These are phyloP conservation scores for Lasaia peninsularis DNA, from an alignment of 1,140 invertebrate species.

Conservation along the genomic window DNA sequence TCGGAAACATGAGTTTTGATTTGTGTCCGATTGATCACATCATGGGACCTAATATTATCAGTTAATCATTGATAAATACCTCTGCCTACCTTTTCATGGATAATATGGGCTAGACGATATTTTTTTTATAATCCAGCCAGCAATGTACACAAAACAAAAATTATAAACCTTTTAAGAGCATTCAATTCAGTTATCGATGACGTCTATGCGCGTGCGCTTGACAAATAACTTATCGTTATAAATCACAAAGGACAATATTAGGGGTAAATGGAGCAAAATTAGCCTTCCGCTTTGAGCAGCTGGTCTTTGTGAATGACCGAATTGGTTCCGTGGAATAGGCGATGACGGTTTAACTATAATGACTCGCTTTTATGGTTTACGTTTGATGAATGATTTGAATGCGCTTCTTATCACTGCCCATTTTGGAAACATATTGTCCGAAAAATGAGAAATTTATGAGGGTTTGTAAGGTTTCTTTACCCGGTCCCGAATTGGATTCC, in stretches of 20 bases:
- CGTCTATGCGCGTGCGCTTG: slow-evolving; percentile 29
- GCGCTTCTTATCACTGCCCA: no score
- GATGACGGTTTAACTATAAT: slow-evolving; percentile 35
- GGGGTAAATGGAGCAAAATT: slow-evolving; percentile 40
- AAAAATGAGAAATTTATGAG: no score
- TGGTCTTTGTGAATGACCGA: slow-evolving; percentile 37
- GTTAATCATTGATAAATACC: no score
- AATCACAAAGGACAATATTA: slow-evolving; percentile 46
- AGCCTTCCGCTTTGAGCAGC: slow-evolving; percentile 37
- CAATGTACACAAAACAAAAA: slow-evolving; percentile 1
- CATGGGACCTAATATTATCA: no score
- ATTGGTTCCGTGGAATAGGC: slow-evolving; percentile 37
- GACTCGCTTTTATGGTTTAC: slow-evolving; percentile 12
- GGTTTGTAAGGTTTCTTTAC: no score
- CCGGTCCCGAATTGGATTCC: no score
- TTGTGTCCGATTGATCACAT: no score
- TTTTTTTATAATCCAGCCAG: no score
- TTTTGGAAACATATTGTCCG: no score
- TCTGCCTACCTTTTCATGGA: no score
- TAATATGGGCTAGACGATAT: no score
- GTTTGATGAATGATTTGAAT: slow-evolving; percentile 5
- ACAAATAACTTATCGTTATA: slow-evolving; percentile 34
- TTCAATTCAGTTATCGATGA: slow-evolving; percentile 11
- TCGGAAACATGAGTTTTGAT: no score
- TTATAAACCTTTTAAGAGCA: background rate